Conservation (phyloP, 2,113 vertebrate genomes). For the Poeciliopsis occidentalis region DNA sequence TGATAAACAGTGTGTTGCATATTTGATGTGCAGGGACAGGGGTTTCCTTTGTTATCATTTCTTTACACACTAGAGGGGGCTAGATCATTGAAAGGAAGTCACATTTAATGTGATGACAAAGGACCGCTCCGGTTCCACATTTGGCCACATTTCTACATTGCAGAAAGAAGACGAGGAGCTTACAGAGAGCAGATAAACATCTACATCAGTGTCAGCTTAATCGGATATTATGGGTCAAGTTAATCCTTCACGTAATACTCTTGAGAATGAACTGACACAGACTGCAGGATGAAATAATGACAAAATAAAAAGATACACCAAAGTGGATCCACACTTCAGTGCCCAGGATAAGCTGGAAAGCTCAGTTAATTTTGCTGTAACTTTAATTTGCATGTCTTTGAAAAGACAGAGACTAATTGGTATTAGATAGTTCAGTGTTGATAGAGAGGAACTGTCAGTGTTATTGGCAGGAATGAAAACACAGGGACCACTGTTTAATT, state of each 20-base stretch:
- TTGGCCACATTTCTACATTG: conserved; percentile 17
- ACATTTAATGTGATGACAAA: conserved; percentile 39
- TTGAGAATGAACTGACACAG: conserved; percentile 41
- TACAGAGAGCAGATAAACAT: conserved; percentile 44
- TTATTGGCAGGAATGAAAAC: conserved; percentile 49
- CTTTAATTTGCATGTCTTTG: conserved; percentile 71
- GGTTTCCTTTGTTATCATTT: conserved; percentile 50
- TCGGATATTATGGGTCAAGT: conserved; percentile 50
- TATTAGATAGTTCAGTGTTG: conserved; percentile 64
- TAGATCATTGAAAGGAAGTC: conserved; percentile 69
- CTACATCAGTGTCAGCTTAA: conserved; percentile 42
- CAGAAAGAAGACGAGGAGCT: neutral
- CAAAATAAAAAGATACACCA: conserved; percentile 53
- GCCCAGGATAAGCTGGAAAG: conserved; percentile 59
- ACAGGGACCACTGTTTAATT: conserved; percentile 63
- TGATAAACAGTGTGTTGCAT: neutral
- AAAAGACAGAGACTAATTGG: conserved; percentile 73
- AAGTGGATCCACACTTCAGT: conserved; percentile 48
- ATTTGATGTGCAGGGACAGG: conserved; percentile 30
- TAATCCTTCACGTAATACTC: conserved; percentile 57
- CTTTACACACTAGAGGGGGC: conserved; percentile 76
- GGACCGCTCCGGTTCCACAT: conserved; percentile 2
- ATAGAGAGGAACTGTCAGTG: conserved; percentile 52
- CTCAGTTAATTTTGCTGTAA: conserved; percentile 66
- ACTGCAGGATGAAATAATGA: conserved; percentile 57